Evolutionary conservation across 2,888 invertebrate genomes (phyloP), one percentile per base, ranked within the genome.

Genomic region (Pyrrhia umbra): DNA sequence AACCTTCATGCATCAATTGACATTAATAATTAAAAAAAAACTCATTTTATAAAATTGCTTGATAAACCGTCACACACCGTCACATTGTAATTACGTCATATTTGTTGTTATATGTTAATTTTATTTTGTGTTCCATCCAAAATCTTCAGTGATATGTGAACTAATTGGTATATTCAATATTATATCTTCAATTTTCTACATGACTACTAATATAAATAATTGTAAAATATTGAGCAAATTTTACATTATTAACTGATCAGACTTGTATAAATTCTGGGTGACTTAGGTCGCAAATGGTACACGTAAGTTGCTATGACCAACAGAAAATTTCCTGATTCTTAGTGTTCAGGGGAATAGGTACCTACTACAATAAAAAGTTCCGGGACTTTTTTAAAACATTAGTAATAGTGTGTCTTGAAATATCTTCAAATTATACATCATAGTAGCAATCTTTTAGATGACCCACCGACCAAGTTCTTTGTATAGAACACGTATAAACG

Each of bases 81-180:
- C 74, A 72, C 70, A 75, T 43, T 57, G 51, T 64, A 30, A 39
- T 59, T 60, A 65, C 65, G 72, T 79, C 72, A 72, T 52, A 73
- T 65, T 76, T 69, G 66, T 75, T 66, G 66, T 68, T 70, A 39
- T 59, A 72, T 77, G 74, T 77, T 77, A 46, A 75, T 79, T 81
- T 71, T 68, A 71, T 58, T 72, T 67, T 73, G 50, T 76, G 52
- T 63, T 59, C 52, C 27, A 58, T 60, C 45, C 67, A 64, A 84
- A 85, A 84, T 82, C 74, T 37, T 61, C 57, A 63, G 83, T 82
- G 73, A 49, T 59, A 76, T 73, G 81, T 78, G 55, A 77, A 55
- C 39, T 57, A 40, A 56, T 46, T 51, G 51, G 52, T 58, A 63
- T 51, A 61, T 46, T 42, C 8, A 50, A 46, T 30, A 42, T 45